Conservation (phyloP, 2,797 vertebrate species). For the Odontamblyopus lacepedii region DNA sequence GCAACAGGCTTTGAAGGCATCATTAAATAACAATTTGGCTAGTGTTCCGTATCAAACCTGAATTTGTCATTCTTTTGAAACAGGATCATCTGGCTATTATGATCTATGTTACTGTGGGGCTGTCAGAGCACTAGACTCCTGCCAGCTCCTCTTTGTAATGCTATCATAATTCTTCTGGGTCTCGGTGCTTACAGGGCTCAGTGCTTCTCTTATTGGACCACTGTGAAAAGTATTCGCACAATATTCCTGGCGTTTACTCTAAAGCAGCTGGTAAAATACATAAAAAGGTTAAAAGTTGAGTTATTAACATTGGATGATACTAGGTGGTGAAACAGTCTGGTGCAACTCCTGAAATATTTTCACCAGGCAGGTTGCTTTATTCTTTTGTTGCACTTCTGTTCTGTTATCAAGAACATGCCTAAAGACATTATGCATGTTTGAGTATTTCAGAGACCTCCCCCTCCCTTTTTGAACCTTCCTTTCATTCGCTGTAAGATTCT, state of each 20-base stretch:
- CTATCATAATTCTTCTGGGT: neutral
- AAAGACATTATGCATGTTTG: too few species aligned
- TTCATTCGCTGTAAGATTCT: too few species aligned
- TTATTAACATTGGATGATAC: too few species aligned
- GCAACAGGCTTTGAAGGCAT: constrained; percentile 4
- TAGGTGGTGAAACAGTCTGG: too few species aligned
- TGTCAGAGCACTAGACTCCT: neutral
- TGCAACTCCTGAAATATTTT: too few species aligned
- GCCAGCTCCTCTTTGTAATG: neutral
- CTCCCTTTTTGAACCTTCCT: too few species aligned
- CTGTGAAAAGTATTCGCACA: neutral
- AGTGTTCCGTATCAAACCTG: neutral
- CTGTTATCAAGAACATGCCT: too few species aligned
- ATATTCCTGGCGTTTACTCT: neutral
- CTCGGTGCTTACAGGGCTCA: neutral
- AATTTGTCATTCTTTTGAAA: constrained; percentile 9
- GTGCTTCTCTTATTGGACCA: neutral
- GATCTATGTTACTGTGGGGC: neutral
- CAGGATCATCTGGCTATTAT: neutral
- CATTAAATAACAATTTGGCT: neutral
- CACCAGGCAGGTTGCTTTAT: too few species aligned
- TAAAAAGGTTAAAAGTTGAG: neutral
- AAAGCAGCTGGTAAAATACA: neutral
- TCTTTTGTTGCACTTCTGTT: too few species aligned
- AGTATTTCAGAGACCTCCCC: too few species aligned